Evolutionary conservation across 2,888 invertebrate genomes (phyloP), one percentile per base, ranked within the genome.

Genomic region (Polyommatus icarus): DNA sequence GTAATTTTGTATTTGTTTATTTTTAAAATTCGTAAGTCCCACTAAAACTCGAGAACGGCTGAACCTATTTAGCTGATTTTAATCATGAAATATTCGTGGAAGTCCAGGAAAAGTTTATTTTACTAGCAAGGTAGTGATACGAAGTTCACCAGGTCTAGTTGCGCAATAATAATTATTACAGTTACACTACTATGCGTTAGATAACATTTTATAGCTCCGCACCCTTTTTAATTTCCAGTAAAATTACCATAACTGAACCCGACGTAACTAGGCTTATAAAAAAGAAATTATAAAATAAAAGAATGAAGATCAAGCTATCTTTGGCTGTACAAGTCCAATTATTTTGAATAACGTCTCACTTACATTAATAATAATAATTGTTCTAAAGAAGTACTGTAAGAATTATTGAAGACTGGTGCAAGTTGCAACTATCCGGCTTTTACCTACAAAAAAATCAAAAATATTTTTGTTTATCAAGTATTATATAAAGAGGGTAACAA

Each of bases 401-500:
- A 54, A 54, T 54, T 54, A 54, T 54, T 54, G 3, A 18, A 54
- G 1, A 5, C 36, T 18, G 54, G 15, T 54, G 54, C 40, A 36
- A 6, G 6, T 4, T 46, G 46, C 50, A 18, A 54, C 54, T 54
- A 18, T 54, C 18, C 54, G 18, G 54, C 20, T 59, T 59, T 20
- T 59, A 20, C n/a, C 20, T 8, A n/a, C 5, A 59, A 8, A 59
- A 59, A 50, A 50, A 50, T 3, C 50, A 50, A 50, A 50, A 50
- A 50, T 15, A 29, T 67, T 7, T 32, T 15, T 67, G 32, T 67
- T 67, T 67, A 67, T 67, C 29, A 67, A 67, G 18, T 54, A 54
- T 67, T 18, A 67, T 18, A 18, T 67, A 67, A 67, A 72, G 72
- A 72, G 72, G 72, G 40, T 72, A 72, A 72, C 36, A 72, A 72